Evolutionary conservation across 1,140 invertebrate species (phyloP).

Genomic region (Drosophila varians): DNA sequence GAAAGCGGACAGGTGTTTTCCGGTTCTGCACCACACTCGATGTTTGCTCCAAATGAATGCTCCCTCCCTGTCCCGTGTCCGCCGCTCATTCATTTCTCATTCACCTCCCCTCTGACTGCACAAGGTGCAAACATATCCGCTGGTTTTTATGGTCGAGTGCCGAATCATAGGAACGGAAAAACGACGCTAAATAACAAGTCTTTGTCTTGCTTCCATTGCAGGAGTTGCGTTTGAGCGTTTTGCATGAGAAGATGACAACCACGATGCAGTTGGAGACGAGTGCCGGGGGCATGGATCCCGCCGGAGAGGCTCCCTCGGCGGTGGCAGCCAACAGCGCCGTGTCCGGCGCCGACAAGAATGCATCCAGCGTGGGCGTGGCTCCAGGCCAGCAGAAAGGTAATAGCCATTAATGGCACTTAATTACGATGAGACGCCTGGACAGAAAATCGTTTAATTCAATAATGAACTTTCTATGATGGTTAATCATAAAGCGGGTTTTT

Average conservation of each 20-base stretch:
- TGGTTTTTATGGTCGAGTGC: slow-evolving; percentile 64
- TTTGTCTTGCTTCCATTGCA: slow-evolving; percentile 26
- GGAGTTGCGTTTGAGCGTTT: slow-evolving; percentile 16
- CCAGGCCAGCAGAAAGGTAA: slow-evolving; percentile 53
- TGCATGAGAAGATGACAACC: slow-evolving; percentile 60
- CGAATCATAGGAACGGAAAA: slow-evolving; percentile 17
- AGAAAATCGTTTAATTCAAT: background rate
- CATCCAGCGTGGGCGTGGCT: slow-evolving; percentile 6
- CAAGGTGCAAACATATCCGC: slow-evolving; percentile 30
- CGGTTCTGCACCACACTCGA: slow-evolving; percentile 38
- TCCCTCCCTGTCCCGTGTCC: slow-evolving; percentile 29
- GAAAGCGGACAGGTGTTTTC: slow-evolving; percentile 70
- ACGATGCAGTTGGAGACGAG: slow-evolving; percentile 60
- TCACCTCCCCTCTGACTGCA: slow-evolving; percentile 13
- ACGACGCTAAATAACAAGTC: slow-evolving; percentile 45
- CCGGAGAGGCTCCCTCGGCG: slow-evolving; percentile 12
- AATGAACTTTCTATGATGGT: background rate
- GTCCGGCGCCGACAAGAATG: slow-evolving; percentile 32
- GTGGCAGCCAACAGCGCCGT: background rate
- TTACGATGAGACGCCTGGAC: background rate
- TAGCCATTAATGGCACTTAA: slow-evolving; percentile 7
- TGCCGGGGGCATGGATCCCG: slow-evolving; percentile 3
- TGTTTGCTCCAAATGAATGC: slow-evolving; percentile 1
- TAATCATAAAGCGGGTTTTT: background rate
- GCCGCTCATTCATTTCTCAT: slow-evolving; percentile 1